Evolutionary conservation across 2,797 vertebrate species (phyloP), one percentile per base, ranked within the genome.

Genomic region (Benthosema pterotum): DNA sequence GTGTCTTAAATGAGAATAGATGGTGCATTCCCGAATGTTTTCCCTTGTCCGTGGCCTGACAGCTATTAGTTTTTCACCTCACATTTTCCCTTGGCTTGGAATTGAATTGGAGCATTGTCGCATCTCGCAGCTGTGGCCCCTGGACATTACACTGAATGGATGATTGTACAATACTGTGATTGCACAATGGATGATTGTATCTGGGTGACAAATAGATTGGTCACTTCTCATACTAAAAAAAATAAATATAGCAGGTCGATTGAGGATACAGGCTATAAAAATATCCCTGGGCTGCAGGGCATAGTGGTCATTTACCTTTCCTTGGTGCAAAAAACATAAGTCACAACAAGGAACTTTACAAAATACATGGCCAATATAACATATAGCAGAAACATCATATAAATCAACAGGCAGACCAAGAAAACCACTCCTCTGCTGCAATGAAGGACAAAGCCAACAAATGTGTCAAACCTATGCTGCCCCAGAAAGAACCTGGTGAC

Each of bases 101-200:
- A 81, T 72, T 78, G 66, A 77, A 85, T 86, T 77, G 49, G 46
- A 80, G 52, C 50, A 2, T 61, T 71, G 58, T 25, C 51, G 32
- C 67, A 28, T 80, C 72, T 73, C 78, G 66, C 85, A 86, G 84
- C 76, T 88, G 83, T 58, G 79, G 57, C 82, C 81, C 63, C n/a
- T 48, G 15, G 67, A 55, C 69, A 69, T 46, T 51, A 71, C 65
- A 69, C 55, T 54, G n/a, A 64, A 52, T 60, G 47, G 11, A 32
- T 50, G n/a, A 42, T 60, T 50, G 28, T 15, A 60, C 32, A 38
- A 38, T 9, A 38, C 32, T 9, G 11, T 38, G 32, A 38, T 38
- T 38, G 8, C 11, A 38, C 57, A 43, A 72, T 59, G 55, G 70
- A 76, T 84, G 69, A 65, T 52, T 60, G 69, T 52, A 61, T 68